Conservation (phyloP, 1,140 invertebrate species). For the Anadara kagoshimensis region DNA sequence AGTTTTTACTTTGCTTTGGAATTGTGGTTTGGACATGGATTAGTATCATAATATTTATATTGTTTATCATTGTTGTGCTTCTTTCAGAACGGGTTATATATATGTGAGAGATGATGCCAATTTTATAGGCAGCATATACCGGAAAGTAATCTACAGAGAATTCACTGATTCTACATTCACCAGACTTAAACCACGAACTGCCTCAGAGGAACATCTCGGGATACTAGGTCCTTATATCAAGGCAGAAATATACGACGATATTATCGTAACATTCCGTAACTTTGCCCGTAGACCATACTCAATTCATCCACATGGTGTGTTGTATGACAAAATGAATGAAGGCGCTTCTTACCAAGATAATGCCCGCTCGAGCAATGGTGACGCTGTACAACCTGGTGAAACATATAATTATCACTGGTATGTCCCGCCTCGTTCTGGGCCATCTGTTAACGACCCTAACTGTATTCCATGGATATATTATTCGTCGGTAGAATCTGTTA, state of each 20-base stretch:
- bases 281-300: conserved; percentile 2
- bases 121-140: background rate
- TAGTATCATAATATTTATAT: too few relatives aligned
- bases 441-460: conserved; percentile 48
- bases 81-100: too few relatives aligned
- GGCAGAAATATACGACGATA: background rate
- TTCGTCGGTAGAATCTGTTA: conserved; percentile 52
- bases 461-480: conserved; percentile 61
- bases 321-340: conserved; percentile 42
- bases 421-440: conserved; percentile 52
- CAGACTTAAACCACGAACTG: background rate
- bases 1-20: too few relatives aligned
- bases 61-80: too few relatives aligned
- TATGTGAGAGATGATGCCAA: too few relatives aligned
- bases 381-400: conserved; percentile 24
- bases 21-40: too few relatives aligned
- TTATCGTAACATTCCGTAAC: background rate
- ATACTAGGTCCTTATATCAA: background rate
- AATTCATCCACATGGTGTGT: conserved; percentile 25
- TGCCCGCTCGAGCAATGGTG: too few relatives aligned
- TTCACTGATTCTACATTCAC: background rate
- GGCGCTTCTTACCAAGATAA: conserved; percentile 16
- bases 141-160: background rate
- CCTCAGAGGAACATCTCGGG: background rate
- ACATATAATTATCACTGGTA: conserved; percentile 54